Evolutionary conservation across 2,888 invertebrate species (phyloP), one percentile per base, ranked within the genome.

Genomic region (Protula sp.): DNA sequence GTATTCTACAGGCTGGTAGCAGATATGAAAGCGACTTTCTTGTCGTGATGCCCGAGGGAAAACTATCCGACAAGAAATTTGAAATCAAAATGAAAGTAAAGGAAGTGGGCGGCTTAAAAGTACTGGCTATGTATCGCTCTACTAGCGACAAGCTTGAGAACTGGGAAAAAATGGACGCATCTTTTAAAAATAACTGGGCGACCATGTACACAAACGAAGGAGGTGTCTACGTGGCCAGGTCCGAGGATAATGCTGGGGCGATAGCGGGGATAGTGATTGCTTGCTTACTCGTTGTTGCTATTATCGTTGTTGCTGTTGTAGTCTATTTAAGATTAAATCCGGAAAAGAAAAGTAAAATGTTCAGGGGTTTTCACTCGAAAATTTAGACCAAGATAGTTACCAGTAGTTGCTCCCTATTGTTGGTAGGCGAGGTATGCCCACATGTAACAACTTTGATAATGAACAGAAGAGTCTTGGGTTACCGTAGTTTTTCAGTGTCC

Each of bases 21-120:
- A 67, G 68, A 4, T 76, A 71, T 66, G 72, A 71, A 47, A 78
- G 78, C 62, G 67, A 74, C 30, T 75, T 74, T 61, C 55, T 73
- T 2, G 63, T 72, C 3, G 48, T 78, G 22, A 63, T 66, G 19
- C 78, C 78, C 14, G 71, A 75, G 57, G 60, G 64, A 0, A 54
- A 67, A 50, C 48, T 76, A 1, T 61, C 70, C 14, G 54, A 50
- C 28, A 61, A 70, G 27, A 62, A 70, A 48, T 60, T 74, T 55
- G 57, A 59, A 0, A 56, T 75, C 2, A 55, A 62, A 19, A 62
- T 75, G 55, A 64, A 63, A 51, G 57, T 74, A 50, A 22, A 50
- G 4, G 61, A 66, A 2, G 24, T 5, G 3, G 38, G 52, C 19
- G 19, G 45, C 5, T 2, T 50, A 2, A 62, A 59, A 28, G 64